These are phyloP conservation scores for Mythimna loreyi DNA, from an alignment of 2,888 invertebrate species.

Conservation along the genomic window DNA sequence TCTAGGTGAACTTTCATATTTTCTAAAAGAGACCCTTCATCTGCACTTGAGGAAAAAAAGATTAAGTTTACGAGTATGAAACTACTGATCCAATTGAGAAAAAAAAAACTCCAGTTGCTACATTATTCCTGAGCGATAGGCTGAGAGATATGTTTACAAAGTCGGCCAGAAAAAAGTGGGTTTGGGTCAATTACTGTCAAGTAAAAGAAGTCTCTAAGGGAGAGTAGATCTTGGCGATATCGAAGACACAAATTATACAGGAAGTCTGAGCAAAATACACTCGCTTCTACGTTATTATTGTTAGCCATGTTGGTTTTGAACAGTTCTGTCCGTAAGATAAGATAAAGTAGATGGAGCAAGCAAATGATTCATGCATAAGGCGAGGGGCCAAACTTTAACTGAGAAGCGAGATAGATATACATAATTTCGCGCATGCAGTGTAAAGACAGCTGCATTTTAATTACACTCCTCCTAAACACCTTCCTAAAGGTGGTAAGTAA, in stretches of 20 bases:
- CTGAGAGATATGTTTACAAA: background rate
- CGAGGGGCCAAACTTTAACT: background rate
- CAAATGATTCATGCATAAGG: background rate
- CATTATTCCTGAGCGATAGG: background rate
- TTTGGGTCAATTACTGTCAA: background rate
- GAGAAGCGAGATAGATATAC: background rate
- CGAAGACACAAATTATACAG: background rate
- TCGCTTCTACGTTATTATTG: background rate
- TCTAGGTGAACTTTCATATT: background rate
- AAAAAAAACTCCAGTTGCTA: background rate
- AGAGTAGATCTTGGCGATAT: background rate
- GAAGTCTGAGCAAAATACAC: background rate
- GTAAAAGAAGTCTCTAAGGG: no score
- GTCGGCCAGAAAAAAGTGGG: background rate
- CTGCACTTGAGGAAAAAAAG: background rate
- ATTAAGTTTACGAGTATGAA: background rate
- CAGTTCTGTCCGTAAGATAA: background rate
- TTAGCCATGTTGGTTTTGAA: constrained; percentile 7
- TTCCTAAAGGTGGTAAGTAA: background rate
- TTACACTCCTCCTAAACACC: background rate
- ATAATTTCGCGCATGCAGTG: background rate
- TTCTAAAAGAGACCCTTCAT: background rate
- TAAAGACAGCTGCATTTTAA: background rate
- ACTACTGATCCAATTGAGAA: background rate
- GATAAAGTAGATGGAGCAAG: background rate